Base-by-base conservation (phyloP, 2,888 invertebrate species). In the Meteorus cinctellus region DNA sequence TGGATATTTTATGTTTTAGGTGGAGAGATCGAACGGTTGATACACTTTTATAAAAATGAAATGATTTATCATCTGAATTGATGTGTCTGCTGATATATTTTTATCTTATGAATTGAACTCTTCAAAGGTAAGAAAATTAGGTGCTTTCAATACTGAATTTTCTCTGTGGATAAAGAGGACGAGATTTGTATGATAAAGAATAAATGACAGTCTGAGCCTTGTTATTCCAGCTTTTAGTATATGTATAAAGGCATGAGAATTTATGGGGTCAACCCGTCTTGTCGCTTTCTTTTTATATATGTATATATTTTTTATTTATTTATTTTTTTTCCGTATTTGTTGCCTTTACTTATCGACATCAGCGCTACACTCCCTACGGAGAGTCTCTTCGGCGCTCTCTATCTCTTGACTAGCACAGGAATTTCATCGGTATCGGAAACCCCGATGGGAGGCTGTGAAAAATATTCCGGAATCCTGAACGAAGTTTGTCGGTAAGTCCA, bases 391-490 rank as follows among this genome's bases (percentile, higher is more conserved):
- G 27, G 16, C 48, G 16, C 72, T 72, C 36, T 63, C 36, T 72
- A 45, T 63, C 63, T 48, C 19, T 34, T 2, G 60, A 55, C 19
- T 63, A 63, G 63, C 19, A 29, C 48, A 41, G 51, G 63, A 72
- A 72, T 72, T 72, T 72, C 62, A 72, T 72, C 63, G 72, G 72
- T 72, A 72, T 72, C 63, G 63, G 72, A 51, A 72, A 63, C 48
- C 63, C 72, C 72, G 31, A 62, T 62, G 72, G 72, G 71, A 71
- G 41, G 63, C 63, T 71, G 69, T 51, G 76, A 66, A 79, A 80
- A 80, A 80, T 80, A 80, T 80, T 80, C 75, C 70, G 76, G 77
- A 79, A 80, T 80, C 75, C 75, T 67, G 63, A 72, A 72, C 72
- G 71, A 79, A 80, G 78, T 79, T 79, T 34, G 76, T 69, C 45